Percentiles rank a stretch among this genome's conserved stretches.
Evolutionary conservation across 2,113 vertebrate species (phyloP).

Genomic region (Onychorhynchus coronatus): DNA sequence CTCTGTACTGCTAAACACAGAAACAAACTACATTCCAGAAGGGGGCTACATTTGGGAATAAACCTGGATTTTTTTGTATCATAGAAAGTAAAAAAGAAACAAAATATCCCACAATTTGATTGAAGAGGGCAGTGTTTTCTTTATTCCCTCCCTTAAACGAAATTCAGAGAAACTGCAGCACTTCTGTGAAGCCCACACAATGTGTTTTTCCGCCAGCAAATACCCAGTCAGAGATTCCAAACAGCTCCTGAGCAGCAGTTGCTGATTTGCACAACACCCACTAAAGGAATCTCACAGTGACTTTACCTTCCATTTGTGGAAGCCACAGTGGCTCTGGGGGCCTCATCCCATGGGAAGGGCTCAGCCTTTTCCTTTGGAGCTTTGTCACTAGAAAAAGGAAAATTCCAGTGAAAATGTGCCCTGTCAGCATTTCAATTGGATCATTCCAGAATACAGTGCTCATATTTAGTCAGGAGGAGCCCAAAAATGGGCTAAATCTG

Average conservation of each 20-base stretch:
- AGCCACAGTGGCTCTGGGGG: background rate
- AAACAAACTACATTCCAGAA: background rate
- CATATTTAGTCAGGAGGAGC: background rate
- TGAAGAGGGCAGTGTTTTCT: background rate
- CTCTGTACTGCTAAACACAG: background rate
- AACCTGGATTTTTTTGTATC: background rate
- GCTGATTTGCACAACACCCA: background rate
- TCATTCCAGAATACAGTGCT: background rate
- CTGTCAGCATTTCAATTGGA: background rate
- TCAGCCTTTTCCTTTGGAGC: background rate
- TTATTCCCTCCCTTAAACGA: background rate
- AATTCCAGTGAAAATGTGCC: background rate
- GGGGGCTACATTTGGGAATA: background rate
- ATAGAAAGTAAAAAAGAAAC: background rate
- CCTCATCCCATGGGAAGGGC: background rate
- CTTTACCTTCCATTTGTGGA: slow-evolving; percentile 6
- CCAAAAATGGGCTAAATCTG: background rate
- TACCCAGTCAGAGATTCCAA: background rate
- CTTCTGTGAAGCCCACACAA: background rate
- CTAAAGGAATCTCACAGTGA: background rate
- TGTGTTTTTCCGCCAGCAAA: background rate
- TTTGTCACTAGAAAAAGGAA: background rate
- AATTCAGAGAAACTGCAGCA: background rate
- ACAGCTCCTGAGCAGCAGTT: background rate
- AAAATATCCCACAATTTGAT: background rate